Conservation (phyloP, 2,888 invertebrate genomes). For the Cataglyphis cursor region DNA sequence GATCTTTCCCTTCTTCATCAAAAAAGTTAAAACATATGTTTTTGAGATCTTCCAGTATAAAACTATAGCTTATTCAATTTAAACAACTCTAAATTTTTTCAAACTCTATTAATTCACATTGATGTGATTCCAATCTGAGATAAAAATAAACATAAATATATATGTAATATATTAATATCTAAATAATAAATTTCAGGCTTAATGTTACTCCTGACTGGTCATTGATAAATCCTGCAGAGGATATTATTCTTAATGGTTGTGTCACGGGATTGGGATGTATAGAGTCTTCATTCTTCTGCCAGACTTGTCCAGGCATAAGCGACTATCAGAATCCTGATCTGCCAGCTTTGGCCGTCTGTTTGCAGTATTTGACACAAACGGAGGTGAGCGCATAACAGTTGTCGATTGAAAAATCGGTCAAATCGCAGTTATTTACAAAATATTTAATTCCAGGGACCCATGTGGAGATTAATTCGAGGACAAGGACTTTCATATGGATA, state of each 20-base stretch:
- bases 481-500: conserved; percentile 95
- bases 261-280: conserved; percentile 94
- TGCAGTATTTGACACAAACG: conserved; percentile 95
- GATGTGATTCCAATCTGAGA: not conserved
- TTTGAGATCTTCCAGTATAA: not conserved
- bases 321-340: conserved; percentile 90
- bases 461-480: conserved; percentile 96
- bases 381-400: conserved; percentile 88
- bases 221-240: conserved; percentile 84
- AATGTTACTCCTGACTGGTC: conserved; percentile 87
- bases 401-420: not conserved
- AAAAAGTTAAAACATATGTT: not conserved
- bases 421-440: conserved; percentile 3
- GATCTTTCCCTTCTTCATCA: not conserved
- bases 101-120: not conserved
- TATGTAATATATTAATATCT: conserved; percentile 1
- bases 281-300: conserved; percentile 92
- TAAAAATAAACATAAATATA: not conserved
- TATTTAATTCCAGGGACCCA: conserved; percentile 90
- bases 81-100: not conserved
- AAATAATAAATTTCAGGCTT: conserved; percentile 80
- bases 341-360: conserved; percentile 92
- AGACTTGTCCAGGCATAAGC: conserved; percentile 90
- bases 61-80: not conserved
- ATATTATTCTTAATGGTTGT: conserved; percentile 88